A percentile compares a stretch with the other conserved stretches of the same genome.
phyloP scores from a whole-genome alignment of 2,888 invertebrate species.

The Drosophila austrosaltans region DNA sequence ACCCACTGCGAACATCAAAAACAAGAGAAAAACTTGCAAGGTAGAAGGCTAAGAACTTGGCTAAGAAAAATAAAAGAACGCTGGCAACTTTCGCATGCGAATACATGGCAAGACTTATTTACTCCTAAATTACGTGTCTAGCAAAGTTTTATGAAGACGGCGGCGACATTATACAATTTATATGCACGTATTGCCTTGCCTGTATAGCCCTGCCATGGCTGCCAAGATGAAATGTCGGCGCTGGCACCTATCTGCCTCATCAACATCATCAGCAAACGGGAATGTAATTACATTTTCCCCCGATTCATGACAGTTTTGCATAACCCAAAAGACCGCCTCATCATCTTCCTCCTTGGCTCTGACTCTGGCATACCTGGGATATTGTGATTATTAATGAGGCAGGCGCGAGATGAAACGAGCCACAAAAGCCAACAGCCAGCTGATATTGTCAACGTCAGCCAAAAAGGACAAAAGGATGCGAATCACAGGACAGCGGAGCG shows the following conservation, averaged over 20 bases:
- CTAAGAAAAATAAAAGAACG: slow-evolving; percentile 33
- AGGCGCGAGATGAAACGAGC: slow-evolving; percentile 48
- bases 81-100: slow-evolving; percentile 49
- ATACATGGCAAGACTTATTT: slow-evolving; percentile 62
- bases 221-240: slow-evolving; percentile 65
- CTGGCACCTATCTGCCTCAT: slow-evolving; percentile 47
- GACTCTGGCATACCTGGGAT: slow-evolving; percentile 42
- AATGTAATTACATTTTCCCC: slow-evolving; percentile 71
- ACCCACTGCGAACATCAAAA: not conserved
- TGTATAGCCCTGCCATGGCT: slow-evolving; percentile 36
- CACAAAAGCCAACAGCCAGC: slow-evolving; percentile 51
- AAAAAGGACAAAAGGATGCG: slow-evolving; percentile 7
- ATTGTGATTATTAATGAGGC: slow-evolving; percentile 76
- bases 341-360: slow-evolving; percentile 7
- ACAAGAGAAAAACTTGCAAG: not conserved
- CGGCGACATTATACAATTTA: slow-evolving; percentile 73
- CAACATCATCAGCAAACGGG: slow-evolving; percentile 77
- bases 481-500: not conserved
- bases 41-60: slow-evolving; percentile 5
- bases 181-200: slow-evolving; percentile 70
- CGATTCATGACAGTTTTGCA: slow-evolving; percentile 65
- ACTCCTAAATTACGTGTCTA: slow-evolving; percentile 72
- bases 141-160: slow-evolving; percentile 56
- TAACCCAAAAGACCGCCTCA: slow-evolving; percentile 32
- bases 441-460: slow-evolving; percentile 18